A percentile compares a stretch with the other conserved stretches of the same genome.
Conservation (phyloP, 2,797 vertebrate species). For the Schizopygopsis malacanthus region DNA sequence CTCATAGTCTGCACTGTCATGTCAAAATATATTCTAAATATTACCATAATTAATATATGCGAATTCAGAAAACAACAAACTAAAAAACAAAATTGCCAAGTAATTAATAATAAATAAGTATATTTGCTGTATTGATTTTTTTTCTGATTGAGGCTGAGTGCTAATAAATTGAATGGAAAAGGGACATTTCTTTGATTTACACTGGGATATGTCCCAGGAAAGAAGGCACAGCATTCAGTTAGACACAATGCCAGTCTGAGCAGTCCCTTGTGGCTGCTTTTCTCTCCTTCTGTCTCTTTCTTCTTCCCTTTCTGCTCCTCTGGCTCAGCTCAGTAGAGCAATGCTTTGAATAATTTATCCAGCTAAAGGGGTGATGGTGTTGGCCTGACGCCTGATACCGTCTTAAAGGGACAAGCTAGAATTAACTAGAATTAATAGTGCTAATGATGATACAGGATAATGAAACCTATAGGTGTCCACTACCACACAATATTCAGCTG, state of each 20-base stretch:
- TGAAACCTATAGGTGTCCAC: neutral
- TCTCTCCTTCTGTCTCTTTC: constrained; percentile 40
- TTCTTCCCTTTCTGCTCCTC: constrained; percentile 33
- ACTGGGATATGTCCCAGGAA: too few species aligned
- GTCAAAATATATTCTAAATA: neutral
- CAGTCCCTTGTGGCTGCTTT: constrained; percentile 15
- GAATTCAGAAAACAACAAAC: neutral
- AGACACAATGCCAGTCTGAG: constrained; percentile 25
- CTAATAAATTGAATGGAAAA: neutral
- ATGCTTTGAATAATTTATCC: constrained; percentile 79
- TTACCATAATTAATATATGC: neutral
- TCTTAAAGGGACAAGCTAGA: constrained; percentile 67
- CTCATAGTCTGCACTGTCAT: neutral
- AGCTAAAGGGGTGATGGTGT: constrained; percentile 68
- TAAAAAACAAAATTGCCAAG: neutral
- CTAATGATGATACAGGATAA: neutral
- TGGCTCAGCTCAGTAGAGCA: constrained; percentile 72
- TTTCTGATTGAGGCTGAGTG: neutral
- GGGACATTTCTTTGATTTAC: constrained; percentile 6
- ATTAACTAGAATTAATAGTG: neutral
- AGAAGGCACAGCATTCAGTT: constrained; percentile 22
- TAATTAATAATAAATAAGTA: neutral
- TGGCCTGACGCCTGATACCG: constrained; percentile 63
- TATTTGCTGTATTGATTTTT: neutral
- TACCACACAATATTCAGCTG: neutral